phyloP scores from a whole-genome alignment of 2,113 vertebrate species.

The Synodontis membranacea region DNA sequence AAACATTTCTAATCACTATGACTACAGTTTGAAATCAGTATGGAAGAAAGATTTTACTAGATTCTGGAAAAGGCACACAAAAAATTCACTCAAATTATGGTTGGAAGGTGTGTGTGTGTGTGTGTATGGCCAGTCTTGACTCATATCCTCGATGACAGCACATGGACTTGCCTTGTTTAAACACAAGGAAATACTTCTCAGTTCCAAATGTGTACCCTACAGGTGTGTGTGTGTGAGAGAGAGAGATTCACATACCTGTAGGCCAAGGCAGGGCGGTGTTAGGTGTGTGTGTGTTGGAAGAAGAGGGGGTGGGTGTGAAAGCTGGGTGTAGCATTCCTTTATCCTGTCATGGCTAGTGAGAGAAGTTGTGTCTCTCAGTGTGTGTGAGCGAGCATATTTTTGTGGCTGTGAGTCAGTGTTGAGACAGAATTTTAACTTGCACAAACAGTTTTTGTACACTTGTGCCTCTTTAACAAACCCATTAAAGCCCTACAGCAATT shows the following conservation, averaged over 20 bases:
- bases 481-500: conserved; percentile 10
- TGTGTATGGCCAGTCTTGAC: conserved; percentile 16
- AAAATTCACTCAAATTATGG: not conserved
- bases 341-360: conserved; percentile 40
- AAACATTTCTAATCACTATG: not conserved
- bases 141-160: conserved; percentile 43
- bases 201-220: conserved; percentile 29
- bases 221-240: conserved; percentile 30
- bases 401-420: conserved; percentile 7
- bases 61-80: not conserved
- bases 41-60: not conserved
- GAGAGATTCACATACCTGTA: conserved; percentile 46
- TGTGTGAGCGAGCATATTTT: conserved; percentile 12
- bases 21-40: not conserved
- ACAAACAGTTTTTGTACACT: conserved; percentile 1
- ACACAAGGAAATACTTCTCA: conserved; percentile 15
- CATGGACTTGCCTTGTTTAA: conserved; percentile 33
- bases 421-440: not conserved
- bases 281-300: conserved; percentile 25
- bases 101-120: not conserved
- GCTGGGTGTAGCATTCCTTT: conserved; percentile 42
- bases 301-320: conserved; percentile 8
- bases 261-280: conserved; percentile 39
- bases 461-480: not conserved
- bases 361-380: not conserved